Base-by-base conservation (phyloP, 2,888 invertebrate species). In the Gerris lacustris region DNA sequence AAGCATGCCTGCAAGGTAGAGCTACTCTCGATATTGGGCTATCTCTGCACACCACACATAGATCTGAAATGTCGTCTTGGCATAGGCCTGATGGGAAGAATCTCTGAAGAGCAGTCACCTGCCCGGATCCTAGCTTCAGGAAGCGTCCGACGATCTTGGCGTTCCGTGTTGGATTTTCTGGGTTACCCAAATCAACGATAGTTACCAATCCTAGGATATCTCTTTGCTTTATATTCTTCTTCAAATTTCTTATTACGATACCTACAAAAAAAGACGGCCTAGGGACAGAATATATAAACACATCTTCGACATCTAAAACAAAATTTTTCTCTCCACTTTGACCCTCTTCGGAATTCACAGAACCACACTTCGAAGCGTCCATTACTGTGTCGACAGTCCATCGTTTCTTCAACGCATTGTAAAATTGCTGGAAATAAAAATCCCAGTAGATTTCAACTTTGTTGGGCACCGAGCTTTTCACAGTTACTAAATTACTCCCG, bases 21-120 rank as follows among this genome's bases (percentile, higher is more conserved):
- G 31, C 31, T 9, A 64, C 64, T n/a, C 11, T 9, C 9, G 64
- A 2, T 18, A 31, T 9, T 9, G 31, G 18, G 18, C 17, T 31
- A 18, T n/a, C 64, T 18, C 31, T n/a, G 64, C 64, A 64, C 18
- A 64, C 64, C 9, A 64, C 64, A 64, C 64, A 64, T 18, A 64
- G 9, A 15, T 55, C 55, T 15, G 55, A 11, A 15, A 11, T 55
- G 55, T 55, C 15, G 15, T 55, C 55, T 11, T 55, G 55, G 15
- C 55, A 55, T 55, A 55, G 55, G 55, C 55, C 55, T 2, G 55
- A 55, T 11, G 55, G 15, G 15, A 55, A 55, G 55, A 55, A 55
- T 5, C 55, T 55, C 15, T 55, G 55, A 11, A 55, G 15, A 55
- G 55, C 11, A 55, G 55, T 55, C 9, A 55, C 55, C 55, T 55